These are phyloP conservation scores for Nymphalis c-album DNA, from an alignment of 2,888 invertebrate species.

Conservation along the genomic window DNA sequence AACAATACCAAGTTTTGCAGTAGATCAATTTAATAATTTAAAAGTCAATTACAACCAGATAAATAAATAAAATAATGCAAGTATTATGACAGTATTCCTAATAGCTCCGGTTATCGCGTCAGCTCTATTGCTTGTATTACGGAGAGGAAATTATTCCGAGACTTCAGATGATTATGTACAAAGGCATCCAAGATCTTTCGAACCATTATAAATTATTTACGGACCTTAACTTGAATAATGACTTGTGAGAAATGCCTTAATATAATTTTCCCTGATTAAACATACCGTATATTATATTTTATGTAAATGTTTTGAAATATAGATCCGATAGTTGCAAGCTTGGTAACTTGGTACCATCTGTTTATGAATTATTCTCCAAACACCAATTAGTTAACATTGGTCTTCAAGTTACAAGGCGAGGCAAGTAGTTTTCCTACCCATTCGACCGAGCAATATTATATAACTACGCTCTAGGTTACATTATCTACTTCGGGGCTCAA, in stretches of 20 bases:
- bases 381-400: too few relatives aligned
- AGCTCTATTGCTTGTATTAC: slow-evolving; percentile 17
- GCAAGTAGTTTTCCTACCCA: too few relatives aligned
- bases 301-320: background rate
- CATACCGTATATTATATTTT: background rate
- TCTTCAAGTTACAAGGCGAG: too few relatives aligned
- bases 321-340: too few relatives aligned
- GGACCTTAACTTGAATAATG: slow-evolving; percentile 30
- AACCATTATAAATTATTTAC: slow-evolving; percentile 34
- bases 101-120: slow-evolving; percentile 20
- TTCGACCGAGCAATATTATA: too few relatives aligned
- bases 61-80: background rate
- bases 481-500: too few relatives aligned
- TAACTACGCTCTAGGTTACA: too few relatives aligned
- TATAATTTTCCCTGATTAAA: slow-evolving; percentile 13
- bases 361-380: too few relatives aligned
- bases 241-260: slow-evolving; percentile 19
- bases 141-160: slow-evolving; percentile 37
- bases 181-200: slow-evolving; percentile 33
- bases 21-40: background rate
- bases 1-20: too few relatives aligned
- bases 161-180: slow-evolving; percentile 33
- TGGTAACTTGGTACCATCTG: background rate
- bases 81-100: background rate
- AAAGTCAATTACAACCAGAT: background rate